Conservation (phyloP, 2,797 vertebrate genomes). For the Naso thynnoides region DNA sequence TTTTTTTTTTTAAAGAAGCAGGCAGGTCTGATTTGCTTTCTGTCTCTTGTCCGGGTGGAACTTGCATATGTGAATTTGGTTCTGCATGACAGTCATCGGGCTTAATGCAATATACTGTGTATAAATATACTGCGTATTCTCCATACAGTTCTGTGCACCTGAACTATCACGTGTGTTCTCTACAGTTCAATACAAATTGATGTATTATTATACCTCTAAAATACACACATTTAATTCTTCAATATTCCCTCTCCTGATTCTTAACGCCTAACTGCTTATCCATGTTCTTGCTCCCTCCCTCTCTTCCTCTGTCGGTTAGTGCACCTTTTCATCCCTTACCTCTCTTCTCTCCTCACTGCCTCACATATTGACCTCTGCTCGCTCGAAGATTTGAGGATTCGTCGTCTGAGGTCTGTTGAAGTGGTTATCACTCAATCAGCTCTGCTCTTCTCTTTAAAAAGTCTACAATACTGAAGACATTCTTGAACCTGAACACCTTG, state of each 20-base stretch:
- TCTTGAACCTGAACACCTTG: conserved; percentile 36
- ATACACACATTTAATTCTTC: not conserved
- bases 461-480: conserved; percentile 29
- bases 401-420: conserved; percentile 11
- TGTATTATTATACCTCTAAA: no score
- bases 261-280: conserved; percentile 1
- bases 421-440: not conserved
- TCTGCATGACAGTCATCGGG: no score
- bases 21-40: no score
- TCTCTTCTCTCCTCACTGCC: conserved; percentile 7
- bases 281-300: not conserved
- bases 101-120: no score
- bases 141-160: no score
- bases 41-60: no score
- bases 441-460: not conserved
- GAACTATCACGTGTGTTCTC: no score
- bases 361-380: conserved; percentile 34
- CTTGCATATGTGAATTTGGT: no score
- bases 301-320: no score
- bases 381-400: conserved; percentile 44
- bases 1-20: no score
- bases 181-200: no score
- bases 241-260: not conserved
- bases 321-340: conserved; percentile 31
- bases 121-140: no score